Evolutionary conservation across 1,140 invertebrate species (phyloP).

Genomic region (Formica selysi): DNA sequence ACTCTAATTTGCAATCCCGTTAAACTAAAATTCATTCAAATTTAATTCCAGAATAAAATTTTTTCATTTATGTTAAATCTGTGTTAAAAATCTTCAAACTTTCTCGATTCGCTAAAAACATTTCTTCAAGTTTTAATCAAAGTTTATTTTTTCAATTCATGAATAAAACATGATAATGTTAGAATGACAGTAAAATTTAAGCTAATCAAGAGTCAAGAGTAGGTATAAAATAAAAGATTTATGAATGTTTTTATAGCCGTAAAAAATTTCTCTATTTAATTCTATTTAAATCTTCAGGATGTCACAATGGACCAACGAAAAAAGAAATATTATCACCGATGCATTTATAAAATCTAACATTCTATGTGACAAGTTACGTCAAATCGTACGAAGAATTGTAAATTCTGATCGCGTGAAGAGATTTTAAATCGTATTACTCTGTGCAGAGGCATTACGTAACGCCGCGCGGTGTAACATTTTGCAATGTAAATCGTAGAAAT

Average conservation of each 20-base stretch:
- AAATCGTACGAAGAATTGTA: conserved; percentile 1
- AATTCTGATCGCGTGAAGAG: conserved; percentile 35
- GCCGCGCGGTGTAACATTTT: neutral
- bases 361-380: neutral
- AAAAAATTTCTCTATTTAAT: neutral
- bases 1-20: neutral
- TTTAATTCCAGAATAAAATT: neutral
- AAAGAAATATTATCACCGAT: neutral
- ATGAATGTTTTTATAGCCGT: neutral
- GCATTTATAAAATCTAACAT: neutral
- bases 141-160: neutral
- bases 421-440: conserved; percentile 20
- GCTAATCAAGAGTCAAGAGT: neutral
- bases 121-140: neutral
- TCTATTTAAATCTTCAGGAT: neutral
- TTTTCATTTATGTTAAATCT: conserved; percentile 4
- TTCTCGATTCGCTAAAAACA: neutral
- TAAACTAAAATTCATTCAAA: conserved; percentile 12
- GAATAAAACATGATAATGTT: neutral
- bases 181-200: neutral
- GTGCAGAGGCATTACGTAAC: conserved; percentile 16
- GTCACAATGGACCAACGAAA: neutral
- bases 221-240: neutral
- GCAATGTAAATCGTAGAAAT: conserved; percentile 47
- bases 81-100: neutral